Base-by-base conservation (phyloP, 1,140 invertebrate species). In the Gryllus bimaculatus region DNA sequence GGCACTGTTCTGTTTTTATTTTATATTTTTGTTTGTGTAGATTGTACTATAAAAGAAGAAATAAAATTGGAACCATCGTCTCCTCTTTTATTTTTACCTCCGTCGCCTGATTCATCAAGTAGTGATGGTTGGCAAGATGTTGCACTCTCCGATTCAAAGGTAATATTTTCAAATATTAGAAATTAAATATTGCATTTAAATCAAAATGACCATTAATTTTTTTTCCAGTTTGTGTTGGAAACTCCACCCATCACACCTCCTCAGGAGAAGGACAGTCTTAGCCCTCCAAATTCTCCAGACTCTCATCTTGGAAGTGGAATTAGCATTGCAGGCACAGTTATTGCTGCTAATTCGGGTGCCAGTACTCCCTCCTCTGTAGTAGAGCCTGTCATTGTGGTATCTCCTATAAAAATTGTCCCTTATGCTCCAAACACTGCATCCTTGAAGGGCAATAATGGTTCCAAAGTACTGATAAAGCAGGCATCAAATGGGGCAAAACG, bases 221-320 rank as follows among this genome's bases (percentile, higher is more conserved):
- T 77, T 54, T 82, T 79, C 7, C 73, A 86, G 84, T 81, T 83
- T 76, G 78, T 78, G 54, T 76, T 86, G 18, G 85, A 85, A 77
- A 86, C 83, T 47, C 85, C 85, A 26, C 85, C 85, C 8, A 86
- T 87, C 77, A 85, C 86, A 47, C 85, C 85, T 54, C 82, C 83
- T 77, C 85, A 85, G 54, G 81, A 84, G 13, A 81, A 82, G 78
- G 81, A 83, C 12, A 47, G 78, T 8, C 10, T 66, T 18, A 76
- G 75, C 75, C 79, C 78, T 47, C 77, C 81, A 21, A 66, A 78
- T 26, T 48, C 80, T n/a, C 77, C 81, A 1, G 81, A 83, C 21
- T 83, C 84, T 78, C 49, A 83, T 21, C 82, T 81, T 78, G 47
- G 83, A 26, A 39, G 83, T 79, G 80, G 83, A n/a, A 15, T 84